Evolutionary conservation across 23 tunicate genomes (phyloP), one percentile per base, ranked within the genome.

Genomic region (Styela plicata): DNA sequence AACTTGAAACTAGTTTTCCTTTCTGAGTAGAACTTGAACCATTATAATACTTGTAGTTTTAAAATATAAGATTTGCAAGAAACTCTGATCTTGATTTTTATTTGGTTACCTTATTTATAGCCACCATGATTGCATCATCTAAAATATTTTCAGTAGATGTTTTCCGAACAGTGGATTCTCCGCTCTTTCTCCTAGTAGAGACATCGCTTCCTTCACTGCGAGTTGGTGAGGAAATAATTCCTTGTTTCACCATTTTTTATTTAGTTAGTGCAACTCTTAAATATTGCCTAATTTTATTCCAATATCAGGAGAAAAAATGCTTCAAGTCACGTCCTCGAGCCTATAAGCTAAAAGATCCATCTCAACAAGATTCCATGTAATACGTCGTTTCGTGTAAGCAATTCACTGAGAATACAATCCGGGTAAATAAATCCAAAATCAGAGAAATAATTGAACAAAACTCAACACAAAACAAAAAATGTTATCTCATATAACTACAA

Each of bases 91-190:
- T n/a, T n/a, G n/a, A n/a, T n/a, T n/a, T n/a, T n/a, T n/a, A n/a
- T n/a, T 44, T 44, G 17, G 31, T 5, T 67, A 67, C 71, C 71
- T 67, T 67, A 67, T 67, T 67, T 0, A 67, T 67, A 67, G 71
- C 71, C 71, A 67, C 71, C 71, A 67, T 67, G 31, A 67, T 67
- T 25, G 30, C 31, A 67, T 67, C 71, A 25, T 29, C 71, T 24
- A 67, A 22, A 27, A 19, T 17, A 29, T 19, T 29, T 13, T 67
- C 71, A 16, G 71, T 67, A 0, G 31, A 25, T 16, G 30, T 67
- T 44, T 44, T 44, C 10, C 13, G 7, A 5, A 13, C 57, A 44
- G 57, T 5, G 57, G 57, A 44, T 44, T 44, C 57, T 13, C 7
- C 13, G 13, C 57, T 44, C n/a, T n/a, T n/a, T 13, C 57, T 7